phyloP scores from a whole-genome alignment of 2,113 vertebrate genomes.

The Nothoprocta pentlandii region DNA sequence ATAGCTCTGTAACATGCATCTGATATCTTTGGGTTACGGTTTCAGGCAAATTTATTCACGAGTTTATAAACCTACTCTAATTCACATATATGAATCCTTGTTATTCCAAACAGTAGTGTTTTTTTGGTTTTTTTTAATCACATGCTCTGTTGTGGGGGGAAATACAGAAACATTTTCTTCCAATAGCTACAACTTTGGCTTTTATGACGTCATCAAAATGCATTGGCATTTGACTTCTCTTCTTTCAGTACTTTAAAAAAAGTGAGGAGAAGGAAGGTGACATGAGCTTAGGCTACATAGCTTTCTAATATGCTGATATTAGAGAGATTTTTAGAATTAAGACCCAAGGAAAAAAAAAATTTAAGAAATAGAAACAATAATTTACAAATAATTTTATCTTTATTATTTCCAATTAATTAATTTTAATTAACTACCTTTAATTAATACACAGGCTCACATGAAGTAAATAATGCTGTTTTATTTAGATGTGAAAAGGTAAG shows the following conservation, averaged over 20 bases:
- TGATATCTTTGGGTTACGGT: neutral
- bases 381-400: neutral
- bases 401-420: neutral
- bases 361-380: neutral
- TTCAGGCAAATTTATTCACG: conserved; percentile 9
- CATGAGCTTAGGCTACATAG: neutral
- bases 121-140: neutral
- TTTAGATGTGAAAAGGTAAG: neutral
- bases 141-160: neutral
- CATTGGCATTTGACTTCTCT: neutral
- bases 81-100: neutral
- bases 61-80: neutral
- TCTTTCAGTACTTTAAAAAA: conserved; percentile 12
- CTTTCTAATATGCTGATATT: neutral
- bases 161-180: neutral
- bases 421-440: neutral
- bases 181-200: neutral
- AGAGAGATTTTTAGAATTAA: neutral
- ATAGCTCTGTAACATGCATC: neutral
- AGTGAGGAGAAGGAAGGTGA: neutral
- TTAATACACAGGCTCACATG: neutral
- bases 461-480: neutral
- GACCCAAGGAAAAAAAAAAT: neutral
- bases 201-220: conserved; percentile 9
- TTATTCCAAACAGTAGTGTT: neutral